Evolutionary conservation across 2,113 vertebrate species (phyloP).

Genomic region (Eubucco bourcierii): DNA sequence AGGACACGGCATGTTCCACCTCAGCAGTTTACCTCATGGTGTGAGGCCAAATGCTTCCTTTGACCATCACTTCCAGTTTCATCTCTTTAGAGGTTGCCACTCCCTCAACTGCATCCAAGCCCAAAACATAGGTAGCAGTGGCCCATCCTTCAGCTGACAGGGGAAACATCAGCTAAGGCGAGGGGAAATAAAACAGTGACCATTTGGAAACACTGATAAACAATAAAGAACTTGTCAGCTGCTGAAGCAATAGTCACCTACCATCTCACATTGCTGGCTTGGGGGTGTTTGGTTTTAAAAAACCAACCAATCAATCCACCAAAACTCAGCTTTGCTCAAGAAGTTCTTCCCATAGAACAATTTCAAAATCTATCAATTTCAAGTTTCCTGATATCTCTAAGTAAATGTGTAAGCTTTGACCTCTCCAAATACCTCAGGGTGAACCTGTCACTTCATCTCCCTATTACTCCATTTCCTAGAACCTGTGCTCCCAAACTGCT

Average conservation of each 20-base stretch:
- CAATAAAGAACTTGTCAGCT: neutral
- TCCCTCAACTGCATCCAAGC: neutral
- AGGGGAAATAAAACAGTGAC: neutral
- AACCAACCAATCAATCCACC: neutral
- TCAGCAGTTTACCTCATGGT: neutral
- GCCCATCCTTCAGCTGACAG: neutral
- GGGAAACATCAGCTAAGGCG: neutral
- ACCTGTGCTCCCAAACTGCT: neutral
- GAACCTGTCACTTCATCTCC: neutral
- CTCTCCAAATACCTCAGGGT: neutral
- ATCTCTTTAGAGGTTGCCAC: neutral
- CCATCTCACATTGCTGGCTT: neutral
- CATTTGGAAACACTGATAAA: neutral
- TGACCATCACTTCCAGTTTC: neutral
- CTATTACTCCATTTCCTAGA: rapidly evolving
- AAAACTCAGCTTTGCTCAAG: neutral
- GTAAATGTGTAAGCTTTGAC: rapidly evolving
- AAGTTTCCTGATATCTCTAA: neutral
- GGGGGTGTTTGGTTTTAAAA: neutral
- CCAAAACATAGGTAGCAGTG: neutral
- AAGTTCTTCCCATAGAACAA: neutral
- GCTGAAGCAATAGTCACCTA: neutral
- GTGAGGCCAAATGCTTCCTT: neutral
- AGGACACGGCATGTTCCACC: rapidly evolving
- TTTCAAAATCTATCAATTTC: neutral